Evolutionary conservation across 2,113 vertebrate genomes (phyloP), one percentile per base, ranked within the genome.

Genomic region (Poicephalus gulielmi): DNA sequence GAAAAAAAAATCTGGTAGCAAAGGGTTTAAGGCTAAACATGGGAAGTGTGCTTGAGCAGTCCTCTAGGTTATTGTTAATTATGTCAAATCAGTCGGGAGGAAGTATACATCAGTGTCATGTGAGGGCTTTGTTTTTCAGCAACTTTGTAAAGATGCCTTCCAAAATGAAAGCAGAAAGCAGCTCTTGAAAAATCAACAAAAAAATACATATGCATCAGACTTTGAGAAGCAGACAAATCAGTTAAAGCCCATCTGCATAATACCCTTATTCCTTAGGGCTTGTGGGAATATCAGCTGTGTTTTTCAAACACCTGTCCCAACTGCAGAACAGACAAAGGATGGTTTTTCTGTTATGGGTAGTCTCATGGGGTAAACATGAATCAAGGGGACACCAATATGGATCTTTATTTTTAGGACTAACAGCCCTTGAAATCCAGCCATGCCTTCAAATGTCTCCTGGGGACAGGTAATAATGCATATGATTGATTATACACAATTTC

Each of bases 161-260:
- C 55, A 78, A 82, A 86, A 75, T 14, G 11, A 84, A 77, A 79
- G 52, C 52, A 80, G 53, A 94, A 82, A 89, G 49, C 17, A 63
- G 44, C 7, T 24, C 22, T 84, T 50, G 31, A 10, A 17, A 10
- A 68, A 82, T 67, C 39, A 39, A 44, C 85, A 52, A 43, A 33
- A 33, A 25, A 43, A 43, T 16, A 47, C 6, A 49, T 6, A 52
- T 30, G 18, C 17, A 60, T 6, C 7, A 0, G 41, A 17, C 49
- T 88, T 55, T 80, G 84, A 76, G 55, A 91, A 90, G 44, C 37
- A 60, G 50, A 33, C 47, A 93, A 67, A 92, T 95, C 79, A 41
- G 35, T 63, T 86, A 83, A 88, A 96, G 79, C 57, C 69, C 13
- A 62, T 95, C 66, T 92, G 90, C 80, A 95, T 71, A 93, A 93